Evolutionary conservation across 2,888 invertebrate species (phyloP).

Genomic region (Drosophila algonquin): DNA sequence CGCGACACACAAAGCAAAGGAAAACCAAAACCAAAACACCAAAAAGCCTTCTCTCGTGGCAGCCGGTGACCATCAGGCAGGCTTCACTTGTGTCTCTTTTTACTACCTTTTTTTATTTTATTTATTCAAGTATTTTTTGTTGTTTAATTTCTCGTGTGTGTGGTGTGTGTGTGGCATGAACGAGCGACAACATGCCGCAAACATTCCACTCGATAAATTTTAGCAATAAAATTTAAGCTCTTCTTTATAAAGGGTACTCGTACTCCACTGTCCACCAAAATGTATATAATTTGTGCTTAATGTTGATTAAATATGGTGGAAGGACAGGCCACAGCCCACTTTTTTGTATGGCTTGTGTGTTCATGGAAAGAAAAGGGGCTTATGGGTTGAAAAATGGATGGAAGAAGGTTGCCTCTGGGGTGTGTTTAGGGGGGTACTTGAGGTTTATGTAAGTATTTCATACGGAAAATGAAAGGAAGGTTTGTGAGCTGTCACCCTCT

Average conservation of each 20-base stretch:
- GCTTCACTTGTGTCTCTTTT: constrained; percentile 46
- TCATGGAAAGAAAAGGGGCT: neutral
- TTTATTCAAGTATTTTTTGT: constrained; percentile 32
- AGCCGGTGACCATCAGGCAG: constrained; percentile 64
- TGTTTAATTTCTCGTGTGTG: neutral
- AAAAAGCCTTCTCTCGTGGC: constrained; percentile 27
- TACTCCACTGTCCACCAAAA: neutral
- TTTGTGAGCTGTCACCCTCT: too few species aligned
- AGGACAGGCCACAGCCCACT: neutral
- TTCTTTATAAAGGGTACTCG: constrained; percentile 19
- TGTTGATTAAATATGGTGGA: constrained; percentile 29
- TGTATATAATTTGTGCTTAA: constrained; percentile 40
- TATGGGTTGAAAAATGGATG: neutral
- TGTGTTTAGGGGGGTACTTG: neutral
- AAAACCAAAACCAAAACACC: constrained; percentile 18
- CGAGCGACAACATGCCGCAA: constrained; percentile 44
- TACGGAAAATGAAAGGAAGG: neutral
- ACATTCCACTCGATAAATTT: constrained; percentile 55
- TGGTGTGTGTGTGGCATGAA: constrained; percentile 61
- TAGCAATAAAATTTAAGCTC: constrained; percentile 46
- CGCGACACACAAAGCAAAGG: constrained; percentile 60
- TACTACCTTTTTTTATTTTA: constrained; percentile 23
- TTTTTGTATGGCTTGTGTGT: neutral
- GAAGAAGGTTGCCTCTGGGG: neutral
- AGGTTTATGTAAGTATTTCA: neutral